Evolutionary conservation across 2,888 invertebrate genomes (phyloP).

Genomic region (Hydrotaea cyrtoneurina): DNA sequence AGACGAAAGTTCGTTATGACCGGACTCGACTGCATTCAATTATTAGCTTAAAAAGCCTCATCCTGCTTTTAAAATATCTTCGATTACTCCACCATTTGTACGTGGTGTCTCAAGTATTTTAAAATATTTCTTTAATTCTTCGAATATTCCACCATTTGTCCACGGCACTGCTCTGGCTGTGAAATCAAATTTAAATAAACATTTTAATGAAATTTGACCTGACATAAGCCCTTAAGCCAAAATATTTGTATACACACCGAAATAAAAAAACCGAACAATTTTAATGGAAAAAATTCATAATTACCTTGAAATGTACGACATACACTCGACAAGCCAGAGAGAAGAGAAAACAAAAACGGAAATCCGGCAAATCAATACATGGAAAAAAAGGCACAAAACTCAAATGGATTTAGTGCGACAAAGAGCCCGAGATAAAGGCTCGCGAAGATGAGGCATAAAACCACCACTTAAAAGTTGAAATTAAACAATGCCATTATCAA

Average conservation of each 20-base stretch:
- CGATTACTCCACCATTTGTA: too few species aligned
- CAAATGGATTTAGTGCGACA: constrained; percentile 49
- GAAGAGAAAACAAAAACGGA: too few species aligned
- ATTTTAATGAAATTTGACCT: constrained; percentile 63
- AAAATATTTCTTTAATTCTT: too few species aligned
- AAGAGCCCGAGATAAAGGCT: constrained; percentile 38
- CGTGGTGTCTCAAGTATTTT: too few species aligned
- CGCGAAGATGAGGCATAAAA: constrained; percentile 57
- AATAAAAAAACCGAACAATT: constrained; percentile 29
- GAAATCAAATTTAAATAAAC: constrained; percentile 60
- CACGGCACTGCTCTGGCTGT: constrained; percentile 51
- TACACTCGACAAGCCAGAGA: neutral
- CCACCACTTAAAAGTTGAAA: constrained; percentile 63
- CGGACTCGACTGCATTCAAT: too few species aligned
- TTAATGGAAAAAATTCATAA: constrained; percentile 66
- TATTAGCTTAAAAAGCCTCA: too few species aligned
- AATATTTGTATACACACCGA: constrained; percentile 47
- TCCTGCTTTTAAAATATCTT: too few species aligned
- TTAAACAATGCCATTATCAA: constrained; percentile 64
- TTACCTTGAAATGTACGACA: constrained; percentile 65
- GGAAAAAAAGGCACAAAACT: constrained; percentile 39
- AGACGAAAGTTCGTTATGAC: too few species aligned
- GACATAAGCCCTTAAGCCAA: constrained; percentile 57
- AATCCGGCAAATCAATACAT: constrained; percentile 64
- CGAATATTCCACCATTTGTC: constrained; percentile 39